phyloP scores from a whole-genome alignment of 2,888 invertebrate species.

The Andrena flavipes region DNA sequence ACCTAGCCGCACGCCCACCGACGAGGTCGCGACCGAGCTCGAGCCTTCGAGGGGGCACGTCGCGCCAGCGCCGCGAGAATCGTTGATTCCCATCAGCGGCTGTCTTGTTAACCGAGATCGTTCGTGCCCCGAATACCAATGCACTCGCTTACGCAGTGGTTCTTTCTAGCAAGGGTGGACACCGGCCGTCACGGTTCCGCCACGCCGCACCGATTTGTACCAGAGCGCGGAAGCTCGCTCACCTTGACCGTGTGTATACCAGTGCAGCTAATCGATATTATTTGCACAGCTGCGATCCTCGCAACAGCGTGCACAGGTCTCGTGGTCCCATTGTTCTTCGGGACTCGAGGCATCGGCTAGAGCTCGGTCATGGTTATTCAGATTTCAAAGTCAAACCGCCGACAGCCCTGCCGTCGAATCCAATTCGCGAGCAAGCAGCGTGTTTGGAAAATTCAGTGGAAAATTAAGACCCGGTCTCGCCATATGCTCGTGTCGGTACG shows the following conservation, averaged over 20 bases:
- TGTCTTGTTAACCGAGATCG: constrained; percentile 40
- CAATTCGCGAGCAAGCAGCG: too few species aligned
- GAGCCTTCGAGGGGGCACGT: not conserved
- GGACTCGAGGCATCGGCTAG: not conserved
- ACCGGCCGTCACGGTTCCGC: not conserved
- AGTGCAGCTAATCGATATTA: constrained; percentile 6
- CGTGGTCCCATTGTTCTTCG: not conserved
- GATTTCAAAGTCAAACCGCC: too few species aligned
- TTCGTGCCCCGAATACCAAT: constrained; percentile 35
- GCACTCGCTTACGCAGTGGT: not conserved
- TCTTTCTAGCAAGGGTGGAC: not conserved
- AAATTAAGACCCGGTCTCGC: too few species aligned
- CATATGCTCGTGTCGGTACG: too few species aligned
- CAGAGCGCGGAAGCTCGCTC: not conserved
- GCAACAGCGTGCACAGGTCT: not conserved
- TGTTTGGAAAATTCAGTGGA: too few species aligned
- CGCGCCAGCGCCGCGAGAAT: constrained; percentile 21
- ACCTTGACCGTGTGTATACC: not conserved
- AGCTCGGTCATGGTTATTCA: not conserved
- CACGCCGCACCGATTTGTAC: not conserved
- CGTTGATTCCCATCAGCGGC: constrained; percentile 39
- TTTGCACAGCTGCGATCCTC: not conserved
- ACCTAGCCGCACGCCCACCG: constrained; percentile 16
- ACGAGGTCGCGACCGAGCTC: constrained; percentile 29
- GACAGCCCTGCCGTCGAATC: too few species aligned